phyloP scores from a whole-genome alignment of 2,888 invertebrate genomes.

The Oconnorella tubifera region DNA sequence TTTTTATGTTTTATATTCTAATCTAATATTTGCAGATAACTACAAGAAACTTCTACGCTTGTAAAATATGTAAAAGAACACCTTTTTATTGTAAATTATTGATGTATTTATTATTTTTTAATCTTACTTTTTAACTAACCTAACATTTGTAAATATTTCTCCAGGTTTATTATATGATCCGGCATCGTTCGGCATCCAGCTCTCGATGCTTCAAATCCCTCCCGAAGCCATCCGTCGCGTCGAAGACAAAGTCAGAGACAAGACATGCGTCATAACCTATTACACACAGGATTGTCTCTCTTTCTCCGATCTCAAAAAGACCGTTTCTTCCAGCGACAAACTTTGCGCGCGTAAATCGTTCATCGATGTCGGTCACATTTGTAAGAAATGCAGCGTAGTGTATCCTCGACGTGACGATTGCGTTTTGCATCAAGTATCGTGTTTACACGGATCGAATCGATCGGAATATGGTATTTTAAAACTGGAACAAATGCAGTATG shows the following conservation, averaged over 20 bases:
- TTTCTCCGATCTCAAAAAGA: slow-evolving; percentile 42
- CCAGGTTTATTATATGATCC: slow-evolving; percentile 56
- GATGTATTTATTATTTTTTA: too few species aligned
- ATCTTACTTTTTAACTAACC: too few species aligned
- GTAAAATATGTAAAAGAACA: too few species aligned
- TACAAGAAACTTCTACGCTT: too few species aligned
- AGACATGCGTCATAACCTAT: slow-evolving; percentile 70
- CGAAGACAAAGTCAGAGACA: slow-evolving; percentile 57
- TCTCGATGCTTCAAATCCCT: slow-evolving; percentile 64
- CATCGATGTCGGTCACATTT: slow-evolving; percentile 58
- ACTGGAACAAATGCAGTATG: slow-evolving; percentile 69
- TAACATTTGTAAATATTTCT: neutral
- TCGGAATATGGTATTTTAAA: slow-evolving; percentile 66
- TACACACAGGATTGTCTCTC: slow-evolving; percentile 59
- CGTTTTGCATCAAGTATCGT: slow-evolving; percentile 68
- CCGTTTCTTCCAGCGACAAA: slow-evolving; percentile 31
- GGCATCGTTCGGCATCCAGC: slow-evolving; percentile 58
- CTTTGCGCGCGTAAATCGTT: slow-evolving; percentile 44
- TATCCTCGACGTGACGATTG: slow-evolving; percentile 72
- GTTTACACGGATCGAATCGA: slow-evolving; percentile 47
- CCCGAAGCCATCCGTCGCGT: slow-evolving; percentile 53
- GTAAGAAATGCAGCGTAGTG: slow-evolving; percentile 79
- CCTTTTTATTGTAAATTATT: too few species aligned
- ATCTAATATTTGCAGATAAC: too few species aligned
- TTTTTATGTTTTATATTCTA: too few species aligned